Evolutionary conservation across 2,797 vertebrate genomes (phyloP).

Genomic region (Menidia menidia): DNA sequence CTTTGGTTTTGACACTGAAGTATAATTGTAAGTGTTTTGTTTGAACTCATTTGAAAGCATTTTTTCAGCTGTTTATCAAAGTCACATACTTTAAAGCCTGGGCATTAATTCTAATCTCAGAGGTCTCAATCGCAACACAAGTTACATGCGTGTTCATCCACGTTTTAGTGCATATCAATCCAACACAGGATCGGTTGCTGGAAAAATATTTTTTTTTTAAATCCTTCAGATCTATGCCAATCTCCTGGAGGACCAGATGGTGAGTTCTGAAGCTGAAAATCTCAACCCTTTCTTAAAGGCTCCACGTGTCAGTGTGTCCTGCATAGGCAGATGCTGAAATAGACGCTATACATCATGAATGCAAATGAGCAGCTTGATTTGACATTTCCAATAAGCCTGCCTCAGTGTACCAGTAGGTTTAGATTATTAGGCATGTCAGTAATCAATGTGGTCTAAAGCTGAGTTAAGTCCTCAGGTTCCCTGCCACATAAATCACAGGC

Average conservation of each 20-base stretch:
- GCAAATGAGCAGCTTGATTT: constrained; percentile 85
- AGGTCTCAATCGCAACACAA: constrained; percentile 28
- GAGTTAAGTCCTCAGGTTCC: constrained; percentile 79
- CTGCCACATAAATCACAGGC: constrained; percentile 84
- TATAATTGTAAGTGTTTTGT: constrained; percentile 16
- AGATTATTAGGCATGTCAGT: constrained; percentile 87
- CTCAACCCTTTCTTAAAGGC: constrained; percentile 50
- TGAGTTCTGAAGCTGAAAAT: constrained; percentile 68
- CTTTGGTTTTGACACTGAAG: constrained; percentile 31
- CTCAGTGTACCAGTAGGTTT: constrained; percentile 82
- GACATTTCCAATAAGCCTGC: constrained; percentile 87
- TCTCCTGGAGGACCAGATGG: constrained; percentile 72
- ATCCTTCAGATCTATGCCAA: constrained; percentile 22
- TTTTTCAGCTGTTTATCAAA: constrained; percentile 31
- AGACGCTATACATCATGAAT: constrained; percentile 84
- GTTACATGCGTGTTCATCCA: constrained; percentile 26
- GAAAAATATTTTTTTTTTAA: neutral
- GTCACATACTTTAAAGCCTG: constrained; percentile 26
- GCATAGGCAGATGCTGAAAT: constrained; percentile 78
- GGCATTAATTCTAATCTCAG: constrained; percentile 40
- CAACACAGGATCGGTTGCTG: constrained; percentile 12
- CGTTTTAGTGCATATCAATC: constrained; percentile 38
- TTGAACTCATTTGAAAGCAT: constrained; percentile 19
- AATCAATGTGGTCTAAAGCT: constrained; percentile 83
- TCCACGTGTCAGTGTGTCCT: constrained; percentile 73